These are phyloP conservation scores for Drosophila colorata DNA, from an alignment of 2,888 invertebrate species.

Conservation along the genomic window DNA sequence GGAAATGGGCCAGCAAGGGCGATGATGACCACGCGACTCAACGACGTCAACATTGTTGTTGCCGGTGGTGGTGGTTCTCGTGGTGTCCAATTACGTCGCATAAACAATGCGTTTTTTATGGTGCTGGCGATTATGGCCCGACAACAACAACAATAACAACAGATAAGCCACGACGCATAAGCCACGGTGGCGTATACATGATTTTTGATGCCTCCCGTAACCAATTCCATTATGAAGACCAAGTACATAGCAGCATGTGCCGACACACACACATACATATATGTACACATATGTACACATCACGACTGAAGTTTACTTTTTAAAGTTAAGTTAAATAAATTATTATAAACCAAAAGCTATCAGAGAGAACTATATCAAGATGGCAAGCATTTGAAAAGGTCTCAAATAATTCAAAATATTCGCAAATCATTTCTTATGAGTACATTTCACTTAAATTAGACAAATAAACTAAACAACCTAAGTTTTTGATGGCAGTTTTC, in stretches of 20 bases:
- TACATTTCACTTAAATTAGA: no score
- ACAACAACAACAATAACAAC: conserved; percentile 45
- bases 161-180: conserved; percentile 69
- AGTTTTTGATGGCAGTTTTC: no score
- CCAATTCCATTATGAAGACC: conserved; percentile 32
- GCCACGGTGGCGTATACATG: conserved; percentile 71
- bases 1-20: conserved; percentile 64
- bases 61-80: conserved; percentile 13
- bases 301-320: no score
- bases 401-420: no score
- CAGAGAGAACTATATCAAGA: no score
- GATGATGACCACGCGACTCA: conserved; percentile 55
- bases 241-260: conserved; percentile 32
- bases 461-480: no score
- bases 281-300: neutral
- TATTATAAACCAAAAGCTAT: no score
- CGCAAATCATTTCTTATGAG: no score
- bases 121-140: conserved; percentile 70
- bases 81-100: conserved; percentile 80
- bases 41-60: conserved; percentile 31
- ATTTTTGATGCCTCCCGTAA: conserved; percentile 54
- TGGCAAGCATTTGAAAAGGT: no score
- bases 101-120: conserved; percentile 80
- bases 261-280: conserved; percentile 11
- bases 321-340: no score